These are phyloP conservation scores for Nasonovia ribisnigri DNA, from an alignment of 2,888 invertebrate genomes.

Conservation along the genomic window DNA sequence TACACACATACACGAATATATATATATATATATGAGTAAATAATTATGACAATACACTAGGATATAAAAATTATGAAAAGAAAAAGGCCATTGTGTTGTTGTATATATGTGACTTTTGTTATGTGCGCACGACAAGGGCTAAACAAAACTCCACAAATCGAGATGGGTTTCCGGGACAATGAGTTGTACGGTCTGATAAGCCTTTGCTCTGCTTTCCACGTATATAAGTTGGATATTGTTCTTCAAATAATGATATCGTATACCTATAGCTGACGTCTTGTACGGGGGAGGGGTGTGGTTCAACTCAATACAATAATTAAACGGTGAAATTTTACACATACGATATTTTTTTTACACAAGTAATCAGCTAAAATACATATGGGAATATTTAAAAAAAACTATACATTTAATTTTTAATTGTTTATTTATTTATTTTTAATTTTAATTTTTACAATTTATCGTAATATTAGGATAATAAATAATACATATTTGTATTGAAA, in stretches of 20 bases:
- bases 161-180: slow-evolving; percentile 59
- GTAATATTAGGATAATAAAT: neutral
- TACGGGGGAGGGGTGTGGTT: too few species aligned
- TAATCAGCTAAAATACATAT: neutral
- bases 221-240: slow-evolving; percentile 22
- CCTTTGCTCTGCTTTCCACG: slow-evolving; percentile 35
- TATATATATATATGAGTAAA: slow-evolving; percentile 32
- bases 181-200: slow-evolving; percentile 51
- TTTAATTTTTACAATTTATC: neutral
- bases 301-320: slow-evolving; percentile 22
- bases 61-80: slow-evolving; percentile 55
- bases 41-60: slow-evolving; percentile 52
- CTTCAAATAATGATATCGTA: slow-evolving; percentile 36
- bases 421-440: neutral
- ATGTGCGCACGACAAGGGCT: slow-evolving; percentile 26
- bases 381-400: neutral
- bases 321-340: slow-evolving; percentile 10
- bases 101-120: slow-evolving; percentile 56
- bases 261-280: neutral
- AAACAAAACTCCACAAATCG: slow-evolving; percentile 54
- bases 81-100: slow-evolving; percentile 58
- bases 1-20: neutral
- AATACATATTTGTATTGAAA: neutral
- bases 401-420: neutral
- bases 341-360: neutral